Evolutionary conservation across 2,113 vertebrate genomes (phyloP), one percentile per base, ranked within the genome.

Genomic region (Morone chrysops): DNA sequence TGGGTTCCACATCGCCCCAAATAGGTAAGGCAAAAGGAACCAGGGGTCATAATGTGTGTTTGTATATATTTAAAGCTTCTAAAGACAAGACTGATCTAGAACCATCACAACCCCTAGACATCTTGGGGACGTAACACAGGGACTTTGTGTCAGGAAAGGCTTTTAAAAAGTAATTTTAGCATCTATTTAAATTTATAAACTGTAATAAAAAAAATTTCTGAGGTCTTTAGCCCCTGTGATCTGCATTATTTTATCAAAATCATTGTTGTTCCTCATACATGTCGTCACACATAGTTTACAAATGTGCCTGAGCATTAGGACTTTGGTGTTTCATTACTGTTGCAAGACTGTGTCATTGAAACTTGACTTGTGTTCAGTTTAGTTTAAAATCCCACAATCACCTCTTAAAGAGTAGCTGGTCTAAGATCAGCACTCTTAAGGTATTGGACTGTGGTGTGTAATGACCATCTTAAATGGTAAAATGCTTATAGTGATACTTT

Each of bases 191-290:
- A 73, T 79, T 22, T 31, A 67, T 16, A 51, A 70, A 1, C 12
- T 77, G 6, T n/a, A 45, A 54, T 72, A 57, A 18, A 82, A n/a
- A n/a, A n/a, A n/a, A n/a, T 45, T 40, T 65, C 16, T 5, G 40
- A 51, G 22, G 50, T 38, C 61, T 71, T 53, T 25, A 75, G 43
- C 12, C 18, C 22, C 22, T 56, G 17, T 20, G 2, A 59, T 71
- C 14, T 76, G 36, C 43, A 47, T 47, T 78, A 10, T 67, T 79
- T 82, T 62, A 53, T 47, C 38, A 77, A 77, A 69, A 68, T 62
- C 60, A 31, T 41, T 53, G n/a, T 61, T 51, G 60, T 48, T 79
- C 31, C 22, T 43, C 8, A 53, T 1, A 5, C 13, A 61, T 75
- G 43, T 38, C 71, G 65, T 80, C n/a, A 47, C 16, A 74, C 53